Evolutionary conservation across 37 sponge, comb jelly and placozoan species (phyloP), one percentile per base, ranked within the genome.

Genomic region (Theonella swinhoei): DNA sequence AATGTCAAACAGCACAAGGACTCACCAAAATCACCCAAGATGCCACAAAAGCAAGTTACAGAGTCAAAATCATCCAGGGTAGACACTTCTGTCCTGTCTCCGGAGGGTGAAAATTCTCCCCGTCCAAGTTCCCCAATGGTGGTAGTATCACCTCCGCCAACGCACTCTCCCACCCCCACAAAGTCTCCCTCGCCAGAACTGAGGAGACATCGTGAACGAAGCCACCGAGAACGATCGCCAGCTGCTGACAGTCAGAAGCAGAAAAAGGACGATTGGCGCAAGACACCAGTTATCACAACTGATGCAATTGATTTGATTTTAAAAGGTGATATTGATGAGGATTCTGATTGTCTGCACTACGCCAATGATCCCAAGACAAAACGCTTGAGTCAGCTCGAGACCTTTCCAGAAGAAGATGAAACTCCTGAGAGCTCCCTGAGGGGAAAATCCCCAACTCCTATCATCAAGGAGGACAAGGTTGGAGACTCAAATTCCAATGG

Each of bases 361-460:
- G 54, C 54, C 39, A 80, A 3, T 22, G 40, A 59, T 26, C n/a
- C 39, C 43, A 61, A 20, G 38, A 5, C 33, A 8, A 33, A 17
- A 24, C 64, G 38, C 37, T 35, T 36, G 17, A 9, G 28, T 4
- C 24, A 30, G 5, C 62, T 86, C 43, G 86, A 78, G 29, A 72
- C 79, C 1, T 86, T 79, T 37, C 23, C 39, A 23, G 86, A 86
- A 24, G 79, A 86, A 62, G 79, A 86, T 2, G 86, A 86, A 38
- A 11, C 25, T 0, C n/a, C 63, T 42, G 41, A 38, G 0, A 65
- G 30, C 62, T 39, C 28, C 0, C 42, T 17, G 7, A 42, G 42
- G 24, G 26, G 8, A 0, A 0, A 33, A 26, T 39, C 70, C 1
- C 4, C 22, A 24, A 65, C 72, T 25, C 36, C 73, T 22, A 41